phyloP scores from a whole-genome alignment of 1,140 invertebrate species.

The Brachionus calyciflorus region DNA sequence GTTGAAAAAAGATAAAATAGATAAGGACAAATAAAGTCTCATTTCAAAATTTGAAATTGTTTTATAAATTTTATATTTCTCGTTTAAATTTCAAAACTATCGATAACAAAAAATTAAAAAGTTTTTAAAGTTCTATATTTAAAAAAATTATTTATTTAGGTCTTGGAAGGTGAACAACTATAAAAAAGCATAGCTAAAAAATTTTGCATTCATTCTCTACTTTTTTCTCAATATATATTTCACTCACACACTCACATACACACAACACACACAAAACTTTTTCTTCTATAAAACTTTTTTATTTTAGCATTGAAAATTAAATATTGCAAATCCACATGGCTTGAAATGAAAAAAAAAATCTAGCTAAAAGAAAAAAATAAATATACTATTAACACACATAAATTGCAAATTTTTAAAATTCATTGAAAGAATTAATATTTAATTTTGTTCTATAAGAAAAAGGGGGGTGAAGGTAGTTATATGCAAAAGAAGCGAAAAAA shows the following conservation, averaged over 20 bases:
- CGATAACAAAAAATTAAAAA: too few species aligned
- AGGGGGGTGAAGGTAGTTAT: conserved; percentile 38
- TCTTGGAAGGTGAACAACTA: conserved; percentile 22
- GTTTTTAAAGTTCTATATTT: neutral
- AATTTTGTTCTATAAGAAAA: neutral
- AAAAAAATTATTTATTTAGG: conserved; percentile 37
- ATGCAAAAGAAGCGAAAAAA: neutral
- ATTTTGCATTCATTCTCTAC: conserved; percentile 24
- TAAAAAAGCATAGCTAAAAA: too few species aligned
- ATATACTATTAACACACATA: neutral
- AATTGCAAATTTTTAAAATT: conserved; percentile 16
- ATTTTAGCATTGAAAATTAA: too few species aligned
- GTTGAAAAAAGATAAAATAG: neutral
- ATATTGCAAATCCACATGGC: conserved; percentile 36
- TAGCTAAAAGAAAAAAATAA: neutral
- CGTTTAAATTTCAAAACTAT: neutral
- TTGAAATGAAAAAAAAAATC: neutral
- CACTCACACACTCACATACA: too few species aligned
- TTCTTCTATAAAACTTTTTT: neutral
- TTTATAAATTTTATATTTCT: neutral
- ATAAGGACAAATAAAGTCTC: conserved; percentile 26
- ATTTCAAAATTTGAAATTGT: too few species aligned
- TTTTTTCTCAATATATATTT: too few species aligned
- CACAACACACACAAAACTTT: too few species aligned
- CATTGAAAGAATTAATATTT: conserved; percentile 11